Evolutionary conservation across 2,888 invertebrate genomes (phyloP).

Genomic region (Epirrhoe alternata): DNA sequence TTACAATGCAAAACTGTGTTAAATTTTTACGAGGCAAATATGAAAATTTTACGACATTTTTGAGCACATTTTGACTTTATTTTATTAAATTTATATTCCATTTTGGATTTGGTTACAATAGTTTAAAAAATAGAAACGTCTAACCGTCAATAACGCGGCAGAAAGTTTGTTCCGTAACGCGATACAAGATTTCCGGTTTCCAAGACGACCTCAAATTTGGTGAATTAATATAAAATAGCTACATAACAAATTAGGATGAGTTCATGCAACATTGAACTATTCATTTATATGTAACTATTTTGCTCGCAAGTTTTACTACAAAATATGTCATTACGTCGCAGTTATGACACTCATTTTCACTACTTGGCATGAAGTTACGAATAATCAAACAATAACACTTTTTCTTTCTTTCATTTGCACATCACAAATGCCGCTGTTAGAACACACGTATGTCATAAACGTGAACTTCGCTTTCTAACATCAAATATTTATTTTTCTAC

Average conservation of each 20-base stretch:
- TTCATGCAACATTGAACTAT: constrained; percentile 70
- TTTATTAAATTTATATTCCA: background rate
- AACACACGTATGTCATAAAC: constrained; percentile 71
- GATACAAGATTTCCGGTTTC: constrained; percentile 69
- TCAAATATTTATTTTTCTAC: constrained; percentile 83
- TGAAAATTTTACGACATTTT: background rate
- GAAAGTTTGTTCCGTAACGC: constrained; percentile 64
- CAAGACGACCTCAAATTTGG: constrained; percentile 63
- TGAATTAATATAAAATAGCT: constrained; percentile 73
- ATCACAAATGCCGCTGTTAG: constrained; percentile 66
- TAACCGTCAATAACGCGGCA: constrained; percentile 46
- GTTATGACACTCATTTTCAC: constrained; percentile 61
- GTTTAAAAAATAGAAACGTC: constrained; percentile 36
- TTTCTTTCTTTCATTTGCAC: constrained; percentile 83
- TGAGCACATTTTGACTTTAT: background rate
- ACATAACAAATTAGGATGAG: constrained; percentile 71
- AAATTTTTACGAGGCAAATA: background rate
- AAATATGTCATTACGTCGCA: constrained; percentile 16
- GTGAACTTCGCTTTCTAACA: constrained; percentile 82
- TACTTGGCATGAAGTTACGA: constrained; percentile 60
- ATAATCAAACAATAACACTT: constrained; percentile 82
- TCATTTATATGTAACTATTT: constrained; percentile 45
- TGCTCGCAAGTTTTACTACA: constrained; percentile 2
- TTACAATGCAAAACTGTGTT: constrained; percentile 7
- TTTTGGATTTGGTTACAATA: constrained; percentile 14